Evolutionary conservation across 2,888 invertebrate species (phyloP).

Genomic region (Aporophyla nigra): DNA sequence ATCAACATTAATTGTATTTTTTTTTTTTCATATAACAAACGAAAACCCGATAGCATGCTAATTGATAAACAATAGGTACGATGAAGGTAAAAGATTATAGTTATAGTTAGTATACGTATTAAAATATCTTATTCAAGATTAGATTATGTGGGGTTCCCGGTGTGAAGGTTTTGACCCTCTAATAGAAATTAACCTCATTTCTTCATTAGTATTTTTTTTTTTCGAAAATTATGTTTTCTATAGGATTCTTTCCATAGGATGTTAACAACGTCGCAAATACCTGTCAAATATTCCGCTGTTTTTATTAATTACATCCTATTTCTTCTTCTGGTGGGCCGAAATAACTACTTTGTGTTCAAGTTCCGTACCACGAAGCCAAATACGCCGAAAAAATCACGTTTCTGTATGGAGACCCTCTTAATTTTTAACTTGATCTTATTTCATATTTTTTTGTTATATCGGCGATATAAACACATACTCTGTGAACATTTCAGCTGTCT

Average conservation of each 20-base stretch:
- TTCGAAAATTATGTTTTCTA: not conserved
- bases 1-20: no score
- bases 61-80: constrained; percentile 7
- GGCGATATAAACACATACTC: no score
- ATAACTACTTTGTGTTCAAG: not conserved
- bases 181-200: not conserved
- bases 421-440: no score
- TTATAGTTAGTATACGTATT: not conserved
- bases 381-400: no score
- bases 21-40: no score
- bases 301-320: not conserved
- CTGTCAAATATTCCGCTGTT: not conserved
- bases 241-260: not conserved
- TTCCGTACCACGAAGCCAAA: no score
- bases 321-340: not conserved
- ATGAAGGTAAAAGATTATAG: not conserved
- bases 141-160: constrained; percentile 2
- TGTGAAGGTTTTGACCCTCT: not conserved
- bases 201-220: not conserved
- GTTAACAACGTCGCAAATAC: not conserved
- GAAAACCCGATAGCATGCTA: not conserved
- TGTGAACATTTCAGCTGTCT: no score
- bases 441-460: no score
- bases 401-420: no score
- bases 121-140: not conserved